A percentile compares a stretch with the other conserved stretches of the same genome.
phyloP scores from a whole-genome alignment of 2,113 vertebrate species.

The Muntiacus reevesi region DNA sequence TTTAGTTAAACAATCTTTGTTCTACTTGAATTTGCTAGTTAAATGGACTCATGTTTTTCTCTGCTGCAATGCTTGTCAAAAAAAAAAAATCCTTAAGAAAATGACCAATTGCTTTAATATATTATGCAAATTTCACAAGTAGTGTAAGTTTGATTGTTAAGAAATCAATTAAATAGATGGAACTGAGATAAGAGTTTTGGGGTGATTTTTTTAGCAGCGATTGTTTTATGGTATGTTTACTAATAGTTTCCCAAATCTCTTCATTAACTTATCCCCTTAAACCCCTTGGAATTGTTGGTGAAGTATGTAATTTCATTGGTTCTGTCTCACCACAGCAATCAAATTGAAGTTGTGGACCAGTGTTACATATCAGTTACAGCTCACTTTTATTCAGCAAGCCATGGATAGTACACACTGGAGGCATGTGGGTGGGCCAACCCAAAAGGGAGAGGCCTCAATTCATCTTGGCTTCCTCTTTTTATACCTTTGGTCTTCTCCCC shows the following conservation, averaged over 20 bases:
- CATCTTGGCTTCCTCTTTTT: not conserved
- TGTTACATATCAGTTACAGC: not conserved
- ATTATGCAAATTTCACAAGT: not conserved
- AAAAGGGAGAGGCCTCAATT: rapidly evolving
- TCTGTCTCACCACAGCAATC: not conserved
- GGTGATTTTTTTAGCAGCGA: not conserved
- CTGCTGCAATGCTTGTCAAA: not conserved
- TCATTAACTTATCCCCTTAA: not conserved
- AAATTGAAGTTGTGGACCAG: not conserved
- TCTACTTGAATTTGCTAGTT: not conserved
- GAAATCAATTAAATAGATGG: not conserved
- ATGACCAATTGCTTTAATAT: not conserved
- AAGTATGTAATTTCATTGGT: not conserved
- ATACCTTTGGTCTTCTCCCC: not conserved
- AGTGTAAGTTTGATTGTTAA: not conserved
- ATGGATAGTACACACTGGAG: not conserved
- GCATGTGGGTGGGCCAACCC: not conserved
- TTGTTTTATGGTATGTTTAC: not conserved
- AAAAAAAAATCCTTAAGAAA: not conserved
- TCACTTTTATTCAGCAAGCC: not conserved
- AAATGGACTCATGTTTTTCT: not conserved
- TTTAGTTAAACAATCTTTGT: not conserved
- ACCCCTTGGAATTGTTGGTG: not conserved
- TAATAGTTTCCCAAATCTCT: not conserved
- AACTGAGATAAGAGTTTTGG: not conserved